Evolutionary conservation across 2,888 invertebrate genomes (phyloP), one percentile per base, ranked within the genome.

Genomic region (Opisthograptis luteolata): DNA sequence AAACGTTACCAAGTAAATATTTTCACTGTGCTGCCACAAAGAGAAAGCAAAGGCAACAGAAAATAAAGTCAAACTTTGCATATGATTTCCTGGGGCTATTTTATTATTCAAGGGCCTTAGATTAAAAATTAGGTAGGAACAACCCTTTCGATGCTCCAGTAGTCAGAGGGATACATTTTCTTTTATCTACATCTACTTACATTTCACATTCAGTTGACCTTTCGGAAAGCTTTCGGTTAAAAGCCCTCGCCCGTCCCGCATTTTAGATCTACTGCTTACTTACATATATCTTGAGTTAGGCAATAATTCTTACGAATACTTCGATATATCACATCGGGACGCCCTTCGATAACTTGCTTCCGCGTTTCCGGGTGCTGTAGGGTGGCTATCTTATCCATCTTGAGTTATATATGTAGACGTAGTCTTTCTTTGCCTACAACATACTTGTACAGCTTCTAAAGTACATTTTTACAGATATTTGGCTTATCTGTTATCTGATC

Each of bases 321-420:
- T 64, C 81, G 63, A 87, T 86, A 84, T 85, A 87, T 88, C 87
- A 86, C 79, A 66, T 63, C 59, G 67, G 73, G 67, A 66, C 50
- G 39, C 70, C 81, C 83, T 80, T 77, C 78, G 75, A 81, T 80
- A 81, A 76, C 76, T 72, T 70, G 72, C 70, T 73, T 77, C 73
- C 75, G 66, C 64, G 70, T 81, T 58, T 58, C 52, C 53, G 52
- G 53, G 44, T 53, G 41, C 55, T 49, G 35, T 51, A 41, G 44
- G 20, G 19, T 12, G 17, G 25, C 34, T 50, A 49, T 49, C 32
- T 39, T 24, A 4, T n/a, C 20, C 32, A n/a, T 46, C 55, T 52
- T 46, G 49, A 47, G 32, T 44, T 44, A 42, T 43, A 36, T 43
- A 47, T n/a, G n/a, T n/a, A n/a, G n/a, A n/a, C n/a, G n/a, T 36